These are phyloP conservation scores for Progne subis DNA, from an alignment of 2,113 vertebrate species.

Conservation along the genomic window DNA sequence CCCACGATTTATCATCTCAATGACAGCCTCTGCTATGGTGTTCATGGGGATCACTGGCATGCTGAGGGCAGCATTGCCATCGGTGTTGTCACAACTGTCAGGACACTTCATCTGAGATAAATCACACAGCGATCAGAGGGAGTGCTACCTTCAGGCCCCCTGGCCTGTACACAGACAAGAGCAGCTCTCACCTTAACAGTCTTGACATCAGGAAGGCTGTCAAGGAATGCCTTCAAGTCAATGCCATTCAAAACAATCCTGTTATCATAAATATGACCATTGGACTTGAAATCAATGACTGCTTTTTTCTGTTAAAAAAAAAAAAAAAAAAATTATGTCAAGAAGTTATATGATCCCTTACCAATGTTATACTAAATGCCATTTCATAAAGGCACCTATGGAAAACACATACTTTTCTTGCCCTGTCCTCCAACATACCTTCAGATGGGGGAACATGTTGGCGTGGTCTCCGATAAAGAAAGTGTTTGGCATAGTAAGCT, in stretches of 20 bases:
- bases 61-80: constrained; percentile 87
- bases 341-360: not conserved
- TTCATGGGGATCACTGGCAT: constrained; percentile 99
- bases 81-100: constrained; percentile 86
- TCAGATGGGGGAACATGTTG: constrained; percentile 98
- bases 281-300: constrained; percentile 99
- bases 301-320: constrained; percentile 89
- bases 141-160: not conserved
- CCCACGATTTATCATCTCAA: constrained; percentile 99
- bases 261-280: constrained; percentile 99
- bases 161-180: not conserved
- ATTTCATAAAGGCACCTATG: not conserved
- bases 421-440: constrained; percentile 74
- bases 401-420: not conserved
- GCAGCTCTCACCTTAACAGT: constrained; percentile 87
- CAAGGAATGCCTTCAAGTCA: constrained; percentile 96
- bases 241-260: constrained; percentile 97
- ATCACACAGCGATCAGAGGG: not conserved
- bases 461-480: constrained; percentile 99
- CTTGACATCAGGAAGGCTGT: constrained; percentile 97
- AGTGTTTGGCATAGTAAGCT: constrained; percentile 96
- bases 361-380: not conserved
- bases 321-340: not conserved
- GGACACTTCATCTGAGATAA: constrained; percentile 89
- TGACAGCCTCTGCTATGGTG: constrained; percentile 96